A percentile compares a stretch with the other conserved stretches of the same genome.
phyloP scores from a whole-genome alignment of 2,888 invertebrate species.

The Gasteruption jaculator region DNA sequence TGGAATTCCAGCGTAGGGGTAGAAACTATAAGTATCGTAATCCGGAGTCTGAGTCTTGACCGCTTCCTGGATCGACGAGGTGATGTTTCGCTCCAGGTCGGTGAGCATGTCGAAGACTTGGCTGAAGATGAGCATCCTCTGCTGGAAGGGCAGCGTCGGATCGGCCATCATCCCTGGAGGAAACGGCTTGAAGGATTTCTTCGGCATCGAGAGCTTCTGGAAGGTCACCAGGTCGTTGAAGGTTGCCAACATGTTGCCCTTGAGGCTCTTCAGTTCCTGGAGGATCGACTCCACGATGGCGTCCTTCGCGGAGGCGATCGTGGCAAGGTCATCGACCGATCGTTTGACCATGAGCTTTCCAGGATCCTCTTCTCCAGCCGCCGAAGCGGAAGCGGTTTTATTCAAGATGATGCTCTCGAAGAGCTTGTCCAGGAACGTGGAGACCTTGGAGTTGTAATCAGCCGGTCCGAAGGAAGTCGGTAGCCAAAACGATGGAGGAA shows the following conservation, averaged over 20 bases:
- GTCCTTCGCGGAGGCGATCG: conserved; percentile 39
- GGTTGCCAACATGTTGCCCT: conserved; percentile 39
- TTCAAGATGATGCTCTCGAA: conserved; percentile 38
- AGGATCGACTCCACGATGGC: conserved; percentile 39
- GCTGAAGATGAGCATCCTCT: conserved; percentile 38
- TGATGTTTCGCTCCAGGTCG: conserved; percentile 40
- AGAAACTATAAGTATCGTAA: conserved; percentile 6
- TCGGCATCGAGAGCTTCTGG: conserved; percentile 29
- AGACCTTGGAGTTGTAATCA: conserved; percentile 42
- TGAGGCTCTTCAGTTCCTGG: conserved; percentile 35
- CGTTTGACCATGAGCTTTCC: conserved; percentile 21
- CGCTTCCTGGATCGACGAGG: conserved; percentile 28
- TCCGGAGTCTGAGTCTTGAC: conserved; percentile 17
- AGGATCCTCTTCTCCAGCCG: conserved; percentile 9
- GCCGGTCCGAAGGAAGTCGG: conserved; percentile 36
- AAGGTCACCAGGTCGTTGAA: conserved; percentile 38
- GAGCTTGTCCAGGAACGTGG: conserved; percentile 38
- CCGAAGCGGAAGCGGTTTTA: conserved; percentile 19
- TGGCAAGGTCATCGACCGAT: conserved; percentile 34
- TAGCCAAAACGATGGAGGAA: conserved; percentile 43
- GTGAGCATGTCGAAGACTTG: conserved; percentile 47
- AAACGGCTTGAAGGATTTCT: conserved; percentile 34
- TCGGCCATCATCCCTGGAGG: conserved; percentile 30
- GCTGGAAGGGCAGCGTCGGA: conserved; percentile 39
- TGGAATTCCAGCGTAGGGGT: conserved; percentile 1